A percentile compares a stretch with the other conserved stretches of the same genome.
Conservation (phyloP, 1,140 invertebrate species). For the Brachionus calyciflorus region DNA sequence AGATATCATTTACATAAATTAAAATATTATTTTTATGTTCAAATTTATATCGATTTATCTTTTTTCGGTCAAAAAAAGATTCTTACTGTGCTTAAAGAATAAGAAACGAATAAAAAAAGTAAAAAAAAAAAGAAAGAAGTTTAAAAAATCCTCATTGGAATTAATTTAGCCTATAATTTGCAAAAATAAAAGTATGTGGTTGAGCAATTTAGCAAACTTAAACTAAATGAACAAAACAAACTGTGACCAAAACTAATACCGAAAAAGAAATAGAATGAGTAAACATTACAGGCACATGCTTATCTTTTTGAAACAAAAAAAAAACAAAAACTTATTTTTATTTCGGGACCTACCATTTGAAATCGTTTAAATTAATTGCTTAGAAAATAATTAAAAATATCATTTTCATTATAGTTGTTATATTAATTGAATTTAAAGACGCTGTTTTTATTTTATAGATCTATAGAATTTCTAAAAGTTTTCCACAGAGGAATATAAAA, state of each 20-base stretch:
- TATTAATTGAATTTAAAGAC: conserved; percentile 26
- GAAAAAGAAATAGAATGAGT: conserved; percentile 28
- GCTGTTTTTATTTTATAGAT: background rate
- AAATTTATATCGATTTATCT: too few relatives aligned
- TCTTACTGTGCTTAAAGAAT: too few relatives aligned
- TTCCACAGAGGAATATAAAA: conserved; percentile 30
- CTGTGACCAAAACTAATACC: conserved; percentile 29
- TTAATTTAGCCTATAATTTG: conserved; percentile 1
- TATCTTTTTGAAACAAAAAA: background rate
- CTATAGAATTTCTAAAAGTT: background rate
- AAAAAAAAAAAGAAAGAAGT: background rate
- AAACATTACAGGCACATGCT: conserved; percentile 1
- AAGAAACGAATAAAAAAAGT: background rate
- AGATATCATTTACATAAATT: too few relatives aligned
- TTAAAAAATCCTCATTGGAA: background rate
- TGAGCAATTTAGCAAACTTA: background rate
- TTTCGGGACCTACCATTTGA: too few relatives aligned
- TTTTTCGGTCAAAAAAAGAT: background rate
- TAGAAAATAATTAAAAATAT: conserved; percentile 38
- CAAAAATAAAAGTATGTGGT: conserved; percentile 5
- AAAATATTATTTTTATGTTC: too few relatives aligned
- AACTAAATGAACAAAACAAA: background rate
- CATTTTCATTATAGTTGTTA: conserved; percentile 33
- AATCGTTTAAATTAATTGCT: conserved; percentile 36
- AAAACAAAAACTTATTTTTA: background rate